Evolutionary conservation across 2,888 invertebrate genomes (phyloP), one percentile per base, ranked within the genome.

Genomic region (Habrosyne pyritoides): DNA sequence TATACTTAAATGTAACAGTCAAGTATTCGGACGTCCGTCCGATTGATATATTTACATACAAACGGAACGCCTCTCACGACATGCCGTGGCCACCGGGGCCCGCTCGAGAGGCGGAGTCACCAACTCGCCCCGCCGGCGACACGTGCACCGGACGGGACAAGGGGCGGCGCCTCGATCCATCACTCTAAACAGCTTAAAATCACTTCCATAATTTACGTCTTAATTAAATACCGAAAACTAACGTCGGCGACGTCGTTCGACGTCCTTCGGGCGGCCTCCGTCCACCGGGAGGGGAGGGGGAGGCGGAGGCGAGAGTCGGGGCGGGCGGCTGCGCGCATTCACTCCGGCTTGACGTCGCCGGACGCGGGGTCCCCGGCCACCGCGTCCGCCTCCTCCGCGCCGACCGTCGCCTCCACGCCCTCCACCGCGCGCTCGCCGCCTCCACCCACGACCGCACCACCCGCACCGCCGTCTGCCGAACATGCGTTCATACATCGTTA

Each of bases 171-270:
- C 68, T 75, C 79, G 71, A 72, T 77, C 77, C 83, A 80, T 71
- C 69, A 73, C 75, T 76, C 77, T 75, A 82, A 83, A 78, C 81
- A 82, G 84, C 85, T 84, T 83, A 84, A 75, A 87, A 81, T 88
- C 89, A 89, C 87, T 89, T 90, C 82, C 83, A 88, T 88, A 91
- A 91, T 91, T 91, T 90, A 90, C 80, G 88, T 87, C 87, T 87
- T 90, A 87, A 84, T 86, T 83, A 87, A 84, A 88, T 88, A 90
- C 84, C 87, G 87, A 89, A 89, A 86, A 81, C 77, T 83, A 84
- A 77, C 70, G 74, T 77, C 74, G 75, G 70, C 74, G 75, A 69
- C 63, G 64, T 69, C 70, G 58, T 56, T 58, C 54, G 58, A 61
- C 63, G 60, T 61, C 47, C 53, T 63, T 63, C 60, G 60, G 54